Base-by-base conservation (phyloP, 2,797 vertebrate species). In the Hippopotamyrus pictus region DNA sequence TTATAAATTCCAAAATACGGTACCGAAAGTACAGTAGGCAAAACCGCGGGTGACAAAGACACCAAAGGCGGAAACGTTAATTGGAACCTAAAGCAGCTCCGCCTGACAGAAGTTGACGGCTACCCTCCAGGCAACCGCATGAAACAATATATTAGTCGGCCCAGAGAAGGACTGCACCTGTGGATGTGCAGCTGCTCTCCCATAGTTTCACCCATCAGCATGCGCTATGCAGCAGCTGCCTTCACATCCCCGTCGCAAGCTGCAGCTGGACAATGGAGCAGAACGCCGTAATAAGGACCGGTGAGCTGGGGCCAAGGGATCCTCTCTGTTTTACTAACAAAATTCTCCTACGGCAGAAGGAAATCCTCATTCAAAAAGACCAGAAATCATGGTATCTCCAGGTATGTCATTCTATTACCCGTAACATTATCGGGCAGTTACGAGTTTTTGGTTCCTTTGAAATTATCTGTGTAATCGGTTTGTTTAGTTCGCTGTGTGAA, bases 291-390 rank as follows among this genome's bases (percentile, higher is more conserved):
- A 37, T 17, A 8, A 62, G 37, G 41, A 29, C 29, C 53, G 29
- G 33, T 1, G 65, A 73, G 33, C 65, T 7, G 50, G 19, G 62
- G 48, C 22, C 69, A 59, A 92, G 91, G 91, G 90, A 90, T 76
- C 90, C 14, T 91, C 92, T 44, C 19, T 57, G 89, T 91, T 41
- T 89, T 88, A 88, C 88, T 1, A 1, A 7, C 46, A 3, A 3
- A 11, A 6, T 46, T 86, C 17, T 54, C n/a, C 19, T 50, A 62
- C 89, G 87, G 25, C 19, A 54, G 51, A 33, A 87, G 14, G 22
- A 41, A 48, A 11, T 82, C 25, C 73, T 3, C 17, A 89, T 79
- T 87, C 89, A 33, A 8, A 25, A 90, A 76, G 25, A 88, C 2
- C 19, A 11, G 59, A 48, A 88, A 83, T 12, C 19, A 9, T 14